Evolutionary conservation across 2,797 vertebrate genomes (phyloP), one percentile per base, ranked within the genome.

Genomic region (Euphonia xanthogaster): DNA sequence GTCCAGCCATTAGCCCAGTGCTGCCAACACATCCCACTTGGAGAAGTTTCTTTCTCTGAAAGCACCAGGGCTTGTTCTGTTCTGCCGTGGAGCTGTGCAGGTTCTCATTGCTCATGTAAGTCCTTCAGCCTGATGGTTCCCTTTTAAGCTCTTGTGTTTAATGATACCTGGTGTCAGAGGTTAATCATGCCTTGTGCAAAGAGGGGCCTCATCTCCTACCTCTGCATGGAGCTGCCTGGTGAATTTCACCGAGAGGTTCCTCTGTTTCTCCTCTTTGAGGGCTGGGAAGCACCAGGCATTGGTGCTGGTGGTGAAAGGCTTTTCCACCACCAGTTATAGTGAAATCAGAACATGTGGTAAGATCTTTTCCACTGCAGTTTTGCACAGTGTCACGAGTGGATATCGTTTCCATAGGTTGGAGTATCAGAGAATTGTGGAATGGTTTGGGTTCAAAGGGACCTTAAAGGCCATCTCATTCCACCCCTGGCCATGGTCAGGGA

Each of bases 111-210:
- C 77, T 88, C 53, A 0, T 18, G 0, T 12, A 39, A 84, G 67
- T 92, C 71, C 87, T 80, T 68, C 75, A 84, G 71, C 72, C 70
- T 89, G 31, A 37, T 14, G 75, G 55, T 66, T 93, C 80, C 37
- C 53, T 78, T 90, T 93, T 50, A 70, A 93, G 48, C 40, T 90
- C 51, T 51, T 28, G 17, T 53, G 55, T 87, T 80, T 79, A 65
- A 58, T 30, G 78, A 48, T 63, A 6, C 24, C n/a, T 0, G 0
- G 44, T 78, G 78, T 55, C 84, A 31, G 60, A 94, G 95, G 96
- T 95, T 94, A 96, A 92, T 95, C 37, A 35, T 22, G 42, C 82
- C 71, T 83, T 65, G 65, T 7, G 25, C 74, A 77, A 85, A 62
- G 70, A 78, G 27, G 21, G 16, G 28, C 57, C 68, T 87, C 44